phyloP scores from a whole-genome alignment of 2,888 invertebrate genomes.

The Protonemura montana region DNA sequence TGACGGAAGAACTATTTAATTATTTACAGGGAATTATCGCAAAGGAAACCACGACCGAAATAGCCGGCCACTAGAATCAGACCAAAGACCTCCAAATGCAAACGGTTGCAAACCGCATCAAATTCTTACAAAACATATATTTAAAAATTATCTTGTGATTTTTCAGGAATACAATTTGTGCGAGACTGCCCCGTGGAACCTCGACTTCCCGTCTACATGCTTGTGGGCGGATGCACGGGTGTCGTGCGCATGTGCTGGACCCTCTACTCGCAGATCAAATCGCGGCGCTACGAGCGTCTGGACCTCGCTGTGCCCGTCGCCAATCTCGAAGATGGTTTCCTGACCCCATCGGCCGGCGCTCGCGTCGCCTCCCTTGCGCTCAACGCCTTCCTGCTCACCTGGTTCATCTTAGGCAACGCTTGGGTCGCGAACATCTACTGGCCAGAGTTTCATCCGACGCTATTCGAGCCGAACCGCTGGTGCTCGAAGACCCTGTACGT shows the following conservation, averaged over 20 bases:
- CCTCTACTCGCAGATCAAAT: conserved; percentile 71
- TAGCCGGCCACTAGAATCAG: no score
- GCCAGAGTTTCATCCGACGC: conserved; percentile 75
- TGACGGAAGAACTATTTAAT: no score
- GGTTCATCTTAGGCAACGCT: conserved; percentile 81
- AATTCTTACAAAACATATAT: background rate
- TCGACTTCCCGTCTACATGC: conserved; percentile 81
- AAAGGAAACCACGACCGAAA: no score
- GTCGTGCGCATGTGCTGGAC: conserved; percentile 74
- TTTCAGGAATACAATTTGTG: conserved; percentile 79
- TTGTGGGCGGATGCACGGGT: conserved; percentile 82
- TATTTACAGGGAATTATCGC: no score
- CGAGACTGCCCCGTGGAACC: conserved; percentile 81
- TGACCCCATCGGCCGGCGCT: conserved; percentile 60
- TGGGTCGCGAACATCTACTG: conserved; percentile 81
- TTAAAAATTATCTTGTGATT: conserved; percentile 13
- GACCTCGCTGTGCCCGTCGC: conserved; percentile 51
- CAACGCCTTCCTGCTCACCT: conserved; percentile 71
- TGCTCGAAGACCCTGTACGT: conserved; percentile 80
- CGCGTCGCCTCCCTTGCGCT: conserved; percentile 71
- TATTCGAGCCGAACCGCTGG: conserved; percentile 81
- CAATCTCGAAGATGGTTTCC: conserved; percentile 54
- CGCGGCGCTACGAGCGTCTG: conserved; percentile 61
- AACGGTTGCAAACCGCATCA: no score
- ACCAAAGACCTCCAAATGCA: background rate